Percentiles rank a stretch among this genome's conserved stretches.
Evolutionary conservation across 2,888 invertebrate genomes (phyloP).

Genomic region (Pandemis corylana): DNA sequence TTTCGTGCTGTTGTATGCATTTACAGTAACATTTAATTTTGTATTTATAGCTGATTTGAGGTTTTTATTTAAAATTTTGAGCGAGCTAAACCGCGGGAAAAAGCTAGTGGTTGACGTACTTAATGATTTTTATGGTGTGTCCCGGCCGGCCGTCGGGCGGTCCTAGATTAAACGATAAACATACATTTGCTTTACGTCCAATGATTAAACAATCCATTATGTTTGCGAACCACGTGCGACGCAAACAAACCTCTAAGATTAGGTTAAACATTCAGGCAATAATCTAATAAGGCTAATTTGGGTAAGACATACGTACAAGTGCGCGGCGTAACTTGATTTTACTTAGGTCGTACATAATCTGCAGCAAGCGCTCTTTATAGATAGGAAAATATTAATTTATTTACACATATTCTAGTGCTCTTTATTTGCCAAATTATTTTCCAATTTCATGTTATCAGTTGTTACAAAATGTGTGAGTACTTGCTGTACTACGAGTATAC

Average conservation of each 20-base stretch:
- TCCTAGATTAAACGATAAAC: conserved; percentile 1
- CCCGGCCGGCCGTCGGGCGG: not conserved
- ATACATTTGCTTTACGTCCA: conserved; percentile 10
- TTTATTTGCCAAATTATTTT: not conserved
- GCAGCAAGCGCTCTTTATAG: not conserved
- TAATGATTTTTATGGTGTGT: not conserved
- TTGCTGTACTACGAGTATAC: too few relatives aligned
- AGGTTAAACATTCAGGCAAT: conserved; percentile 12
- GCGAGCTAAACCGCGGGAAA: not conserved
- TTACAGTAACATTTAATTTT: not conserved
- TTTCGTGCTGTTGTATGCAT: not conserved
- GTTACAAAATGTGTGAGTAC: not conserved
- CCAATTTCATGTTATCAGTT: not conserved
- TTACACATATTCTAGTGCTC: too few relatives aligned
- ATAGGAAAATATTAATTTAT: too few relatives aligned
- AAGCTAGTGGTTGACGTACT: not conserved
- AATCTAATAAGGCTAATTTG: conserved; percentile 10
- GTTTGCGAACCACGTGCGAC: conserved; percentile 1
- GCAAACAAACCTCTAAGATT: conserved; percentile 15
- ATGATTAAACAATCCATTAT: conserved; percentile 12
- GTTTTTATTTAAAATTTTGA: not conserved
- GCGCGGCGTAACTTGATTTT: not conserved
- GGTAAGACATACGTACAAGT: not conserved
- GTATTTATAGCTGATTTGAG: too few relatives aligned
- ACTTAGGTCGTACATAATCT: not conserved